Percentiles rank a stretch among this genome's conserved stretches.
phyloP scores from a whole-genome alignment of 2,888 invertebrate genomes.

The Noctua pronuba region DNA sequence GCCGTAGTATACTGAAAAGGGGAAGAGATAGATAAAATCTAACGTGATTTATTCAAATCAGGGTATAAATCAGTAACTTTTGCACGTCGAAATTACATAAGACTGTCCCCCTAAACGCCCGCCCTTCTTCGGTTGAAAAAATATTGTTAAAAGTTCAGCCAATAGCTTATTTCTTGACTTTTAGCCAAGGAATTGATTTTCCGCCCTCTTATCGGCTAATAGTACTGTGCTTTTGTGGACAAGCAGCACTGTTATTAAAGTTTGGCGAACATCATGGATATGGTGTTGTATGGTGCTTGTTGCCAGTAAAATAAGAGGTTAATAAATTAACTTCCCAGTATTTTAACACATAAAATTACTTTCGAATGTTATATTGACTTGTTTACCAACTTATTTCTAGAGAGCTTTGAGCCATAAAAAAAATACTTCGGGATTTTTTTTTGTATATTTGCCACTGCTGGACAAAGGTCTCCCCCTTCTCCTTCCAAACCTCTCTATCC shows the following conservation, averaged over 20 bases:
- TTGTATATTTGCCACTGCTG: no score
- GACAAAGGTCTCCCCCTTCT: no score
- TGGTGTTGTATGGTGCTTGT: neutral
- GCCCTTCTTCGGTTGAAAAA: neutral
- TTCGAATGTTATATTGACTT: neutral
- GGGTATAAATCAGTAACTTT: neutral
- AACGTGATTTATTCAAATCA: neutral
- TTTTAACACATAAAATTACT: neutral
- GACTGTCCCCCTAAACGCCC: neutral
- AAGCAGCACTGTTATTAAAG: neutral
- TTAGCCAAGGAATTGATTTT: neutral
- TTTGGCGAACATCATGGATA: no score
- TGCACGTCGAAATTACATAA: neutral
- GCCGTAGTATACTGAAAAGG: slow-evolving; percentile 90
- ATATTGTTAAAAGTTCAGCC: neutral
- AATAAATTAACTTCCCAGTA: neutral
- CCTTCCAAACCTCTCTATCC: no score
- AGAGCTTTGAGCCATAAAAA: neutral
- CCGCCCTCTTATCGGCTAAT: no score
- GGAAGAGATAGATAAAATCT: neutral
- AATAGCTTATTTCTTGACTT: slow-evolving; percentile 1
- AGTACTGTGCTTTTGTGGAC: neutral
- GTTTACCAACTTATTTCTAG: neutral
- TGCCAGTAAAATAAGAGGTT: neutral
- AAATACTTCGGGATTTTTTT: no score